Evolutionary conservation across 2,797 vertebrate genomes (phyloP), one percentile per base, ranked within the genome.

Genomic region (Mus caroli): DNA sequence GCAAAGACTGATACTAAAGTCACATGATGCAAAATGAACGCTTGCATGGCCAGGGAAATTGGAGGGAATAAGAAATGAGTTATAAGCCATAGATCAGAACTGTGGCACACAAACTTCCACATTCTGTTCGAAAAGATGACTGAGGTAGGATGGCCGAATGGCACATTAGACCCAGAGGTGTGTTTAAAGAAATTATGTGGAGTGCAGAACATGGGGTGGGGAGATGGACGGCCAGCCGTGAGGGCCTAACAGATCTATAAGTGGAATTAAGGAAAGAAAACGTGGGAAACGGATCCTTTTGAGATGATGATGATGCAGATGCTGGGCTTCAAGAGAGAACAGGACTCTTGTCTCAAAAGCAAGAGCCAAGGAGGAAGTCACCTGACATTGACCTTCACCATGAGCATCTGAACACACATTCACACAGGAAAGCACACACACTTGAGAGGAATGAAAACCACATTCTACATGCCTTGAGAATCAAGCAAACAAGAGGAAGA

Each of bases 31-130:
- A 77, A 87, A 87, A 52, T 78, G 76, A 40, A 46, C 37, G 62
- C 80, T 88, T 37, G 78, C 22, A 6, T 84, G 37, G 88, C 50
- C 50, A 82, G 83, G 71, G 73, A 92, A 92, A 69, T 79, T 37
- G 73, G 54, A 40, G n/a, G 50, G 34, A 76, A 34, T 86, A 7
- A 17, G 71, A 93, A 91, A 54, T 34, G 46, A 86, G 24, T 58
- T 60, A 60, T 87, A 92, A 64, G 15, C n/a, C 93, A n/a, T 31
- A 96, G 24, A n/a, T 82, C 1, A 75, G 17, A 58, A 79, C 76
- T 54, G 37, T 58, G 12, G 86, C 26, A 76, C 58, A 6, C n/a
- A 89, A 34, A 86, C 82, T 64, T 86, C 69, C 75, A 78, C 13
- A 43, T 90, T 92, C 31, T 88, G 34, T 80, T 73, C 84, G 24